Evolutionary conservation across 2,113 vertebrate genomes (phyloP).

Genomic region (Semnornis frantzii): DNA sequence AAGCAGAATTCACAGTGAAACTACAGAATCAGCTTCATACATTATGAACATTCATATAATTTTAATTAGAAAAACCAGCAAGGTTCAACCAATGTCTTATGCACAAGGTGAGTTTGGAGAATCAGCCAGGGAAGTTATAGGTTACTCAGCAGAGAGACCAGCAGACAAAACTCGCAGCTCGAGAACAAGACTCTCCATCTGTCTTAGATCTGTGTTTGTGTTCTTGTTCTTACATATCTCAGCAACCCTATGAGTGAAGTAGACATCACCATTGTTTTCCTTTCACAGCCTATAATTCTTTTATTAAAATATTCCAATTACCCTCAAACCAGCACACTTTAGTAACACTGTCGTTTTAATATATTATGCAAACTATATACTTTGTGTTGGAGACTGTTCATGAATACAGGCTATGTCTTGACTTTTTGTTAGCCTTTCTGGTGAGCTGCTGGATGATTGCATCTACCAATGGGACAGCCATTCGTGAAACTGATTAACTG

Average conservation of each 20-base stretch:
- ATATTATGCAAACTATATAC: background rate
- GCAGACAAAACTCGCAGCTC: too few relatives aligned
- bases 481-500: background rate
- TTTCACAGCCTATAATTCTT: too few relatives aligned
- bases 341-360: background rate
- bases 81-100: background rate
- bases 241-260: too few relatives aligned
- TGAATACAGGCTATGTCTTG: background rate
- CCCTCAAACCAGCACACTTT: background rate
- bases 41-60: background rate
- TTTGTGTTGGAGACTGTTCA: background rate
- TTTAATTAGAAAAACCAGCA: background rate
- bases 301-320: too few relatives aligned
- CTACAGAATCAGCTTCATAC: background rate
- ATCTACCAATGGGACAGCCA: background rate
- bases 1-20: background rate
- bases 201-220: too few relatives aligned
- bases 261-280: too few relatives aligned
- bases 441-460: background rate
- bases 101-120: too few relatives aligned
- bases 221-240: too few relatives aligned
- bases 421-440: background rate
- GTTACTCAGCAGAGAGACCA: too few relatives aligned
- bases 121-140: too few relatives aligned
- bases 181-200: too few relatives aligned